A percentile compares a stretch with the other conserved stretches of the same genome.
Evolutionary conservation across 2,113 vertebrate species (phyloP).

Genomic region (Vireo altiloquus): DNA sequence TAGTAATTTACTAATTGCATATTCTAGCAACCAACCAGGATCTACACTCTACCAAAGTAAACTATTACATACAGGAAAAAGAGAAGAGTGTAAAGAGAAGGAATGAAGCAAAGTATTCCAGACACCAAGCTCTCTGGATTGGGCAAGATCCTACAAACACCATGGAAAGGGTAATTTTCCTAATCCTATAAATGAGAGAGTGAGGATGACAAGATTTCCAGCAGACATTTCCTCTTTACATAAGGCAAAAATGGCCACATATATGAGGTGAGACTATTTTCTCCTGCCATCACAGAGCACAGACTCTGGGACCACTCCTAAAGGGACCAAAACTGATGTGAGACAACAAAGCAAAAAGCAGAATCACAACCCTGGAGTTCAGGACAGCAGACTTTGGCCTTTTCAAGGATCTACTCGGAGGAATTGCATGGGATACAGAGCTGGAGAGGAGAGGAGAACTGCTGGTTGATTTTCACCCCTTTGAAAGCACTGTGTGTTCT

Average conservation of each 20-base stretch:
- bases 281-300: background rate
- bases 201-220: background rate
- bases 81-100: background rate
- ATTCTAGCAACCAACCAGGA: background rate
- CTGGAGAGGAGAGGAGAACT: background rate
- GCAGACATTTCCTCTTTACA: background rate
- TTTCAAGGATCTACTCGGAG: background rate
- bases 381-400: background rate
- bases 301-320: background rate
- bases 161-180: background rate
- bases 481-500: background rate
- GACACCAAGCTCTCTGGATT: background rate
- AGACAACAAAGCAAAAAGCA: background rate
- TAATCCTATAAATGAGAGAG: background rate
- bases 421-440: background rate
- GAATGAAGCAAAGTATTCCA: background rate
- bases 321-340: background rate
- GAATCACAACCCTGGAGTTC: background rate
- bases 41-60: background rate
- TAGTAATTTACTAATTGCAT: constrained; percentile 9
- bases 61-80: background rate
- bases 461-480: background rate
- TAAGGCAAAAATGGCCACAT: background rate
- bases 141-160: background rate
- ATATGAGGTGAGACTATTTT: background rate